Evolutionary conservation across 2,888 invertebrate species (phyloP).

Genomic region (Galerucella pusilla): DNA sequence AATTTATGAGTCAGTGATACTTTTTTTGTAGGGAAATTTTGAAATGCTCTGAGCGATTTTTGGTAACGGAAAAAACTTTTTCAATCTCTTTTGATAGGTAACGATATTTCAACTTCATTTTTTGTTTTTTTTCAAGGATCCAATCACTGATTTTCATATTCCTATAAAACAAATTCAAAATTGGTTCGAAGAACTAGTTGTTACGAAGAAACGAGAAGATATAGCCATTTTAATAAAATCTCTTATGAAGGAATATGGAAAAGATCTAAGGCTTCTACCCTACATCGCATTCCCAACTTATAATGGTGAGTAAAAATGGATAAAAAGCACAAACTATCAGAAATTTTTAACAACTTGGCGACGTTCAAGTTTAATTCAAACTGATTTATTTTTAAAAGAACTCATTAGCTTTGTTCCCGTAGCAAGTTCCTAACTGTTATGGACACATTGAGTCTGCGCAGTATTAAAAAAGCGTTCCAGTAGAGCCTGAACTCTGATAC

Average conservation of each 20-base stretch:
- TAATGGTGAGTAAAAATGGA: conserved; percentile 70
- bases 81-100: too few species aligned
- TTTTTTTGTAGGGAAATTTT: too few species aligned
- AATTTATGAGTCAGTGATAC: too few species aligned
- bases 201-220: conserved; percentile 87
- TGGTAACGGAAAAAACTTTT: too few species aligned
- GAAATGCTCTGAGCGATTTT: too few species aligned
- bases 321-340: not conserved
- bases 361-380: too few species aligned
- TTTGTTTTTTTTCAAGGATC: conserved; percentile 69
- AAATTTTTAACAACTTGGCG: too few species aligned
- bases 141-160: conserved; percentile 82
- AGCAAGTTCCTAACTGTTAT: too few species aligned
- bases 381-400: not conserved
- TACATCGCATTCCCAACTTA: conserved; percentile 80
- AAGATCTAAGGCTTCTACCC: conserved; percentile 75
- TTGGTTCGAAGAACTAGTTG: conserved; percentile 89
- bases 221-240: conserved; percentile 81
- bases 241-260: conserved; percentile 79
- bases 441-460: too few species aligned
- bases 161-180: conserved; percentile 84
- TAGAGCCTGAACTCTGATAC: too few species aligned
- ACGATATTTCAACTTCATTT: not conserved
- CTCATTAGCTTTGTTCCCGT: too few species aligned
- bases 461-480: too few species aligned